Conservation (phyloP, 2,797 vertebrate genomes). For the Chelon auratus region DNA sequence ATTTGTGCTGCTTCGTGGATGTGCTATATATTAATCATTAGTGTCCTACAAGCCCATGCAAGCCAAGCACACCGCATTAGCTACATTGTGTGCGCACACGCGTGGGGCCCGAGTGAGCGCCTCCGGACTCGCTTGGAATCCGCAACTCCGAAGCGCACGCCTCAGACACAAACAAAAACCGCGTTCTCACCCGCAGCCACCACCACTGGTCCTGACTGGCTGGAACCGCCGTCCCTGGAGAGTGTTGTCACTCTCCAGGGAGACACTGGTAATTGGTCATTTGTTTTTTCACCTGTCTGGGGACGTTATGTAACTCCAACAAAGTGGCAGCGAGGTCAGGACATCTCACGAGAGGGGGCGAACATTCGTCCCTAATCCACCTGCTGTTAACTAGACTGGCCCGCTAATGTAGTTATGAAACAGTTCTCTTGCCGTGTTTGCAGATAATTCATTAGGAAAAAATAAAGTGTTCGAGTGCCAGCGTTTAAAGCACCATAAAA, state of each 20-base stretch:
- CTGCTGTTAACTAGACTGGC: constrained; percentile 44
- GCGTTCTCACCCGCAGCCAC: constrained; percentile 57
- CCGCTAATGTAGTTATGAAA: constrained; percentile 43
- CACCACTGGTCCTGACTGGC: constrained; percentile 34
- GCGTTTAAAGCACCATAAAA: constrained; percentile 13
- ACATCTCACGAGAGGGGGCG: constrained; percentile 33
- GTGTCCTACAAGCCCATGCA: not conserved
- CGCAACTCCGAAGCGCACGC: not conserved
- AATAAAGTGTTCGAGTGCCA: constrained; percentile 16
- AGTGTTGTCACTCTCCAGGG: constrained; percentile 47
- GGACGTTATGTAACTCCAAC: constrained; percentile 60
- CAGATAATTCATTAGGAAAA: constrained; percentile 1
- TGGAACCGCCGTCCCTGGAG: constrained; percentile 41
- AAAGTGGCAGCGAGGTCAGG: constrained; percentile 61
- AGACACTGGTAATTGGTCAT: constrained; percentile 65
- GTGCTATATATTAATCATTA: not conserved
- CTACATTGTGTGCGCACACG: not conserved
- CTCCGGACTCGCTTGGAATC: constrained; percentile 7
- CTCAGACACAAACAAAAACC: constrained; percentile 30
- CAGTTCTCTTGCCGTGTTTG: constrained; percentile 10
- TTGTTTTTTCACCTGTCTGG: constrained; percentile 76
- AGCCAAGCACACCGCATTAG: not conserved
- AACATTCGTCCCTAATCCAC: constrained; percentile 46
- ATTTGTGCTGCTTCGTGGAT: not conserved
- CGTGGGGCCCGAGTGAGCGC: not conserved